Base-by-base conservation (phyloP, 2,113 vertebrate species). In the Nanorana parkeri region DNA sequence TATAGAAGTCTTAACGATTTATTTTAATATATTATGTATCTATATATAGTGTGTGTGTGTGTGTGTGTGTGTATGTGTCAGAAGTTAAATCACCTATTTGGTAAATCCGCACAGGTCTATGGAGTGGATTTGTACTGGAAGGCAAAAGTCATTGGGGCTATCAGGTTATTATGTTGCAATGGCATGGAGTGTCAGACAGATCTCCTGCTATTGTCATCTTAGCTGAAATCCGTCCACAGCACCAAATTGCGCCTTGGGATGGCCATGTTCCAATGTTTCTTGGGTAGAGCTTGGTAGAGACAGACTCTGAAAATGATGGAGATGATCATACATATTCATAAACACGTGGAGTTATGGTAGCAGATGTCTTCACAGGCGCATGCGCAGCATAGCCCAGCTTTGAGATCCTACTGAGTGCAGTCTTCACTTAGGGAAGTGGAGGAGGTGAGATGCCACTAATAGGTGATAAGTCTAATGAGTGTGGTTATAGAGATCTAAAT, bases 321-420 rank as follows among this genome's bases (percentile, higher is more conserved):
- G 88, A 84, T 85, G 77, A 41, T 91, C 67, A 95, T 96, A 91
- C 91, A 95, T 96, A 96, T 95, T 94, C 93, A 95, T 90, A 87
- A 93, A 85, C 89, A 91, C 90, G 89, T 90, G 91, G 88, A 89
- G 75, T 74, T 20, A 3, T 60, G 72, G 76, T 69, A 83, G 68
- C 77, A 79, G 21, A 85, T 84, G 65, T 68, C 17, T 0, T 15
- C 3, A 19, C 74, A 29, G 24, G 85, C 89, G 90, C 91, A 87
- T 90, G 91, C 89, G 87, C 88, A 11, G 13, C 73, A 64, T 32
- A 17, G 5, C 20, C 16, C 21, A 10, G 41, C 41, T 47, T 11
- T 47, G 10, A 47, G 41, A 47, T 47, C 41, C 41, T 15, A 47
- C 41, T 47, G 41, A 47, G 41, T 8, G 41, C 41, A 47, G 13